Percentiles rank a stretch among this genome's conserved stretches.
Conservation (phyloP, 2,888 invertebrate genomes). For the Calliopum simillimum region DNA sequence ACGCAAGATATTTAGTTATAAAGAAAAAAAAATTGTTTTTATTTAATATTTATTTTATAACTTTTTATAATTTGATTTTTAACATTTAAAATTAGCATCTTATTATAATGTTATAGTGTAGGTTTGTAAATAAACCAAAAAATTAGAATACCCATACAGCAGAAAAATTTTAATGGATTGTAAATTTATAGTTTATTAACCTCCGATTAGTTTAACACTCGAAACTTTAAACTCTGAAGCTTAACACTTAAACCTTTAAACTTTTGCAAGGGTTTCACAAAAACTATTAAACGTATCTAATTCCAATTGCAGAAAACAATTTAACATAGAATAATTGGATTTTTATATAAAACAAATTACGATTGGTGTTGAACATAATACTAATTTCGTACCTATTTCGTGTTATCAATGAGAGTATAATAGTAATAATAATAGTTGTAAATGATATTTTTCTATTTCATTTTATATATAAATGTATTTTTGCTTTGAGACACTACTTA, state of each 20-base stretch:
- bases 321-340: too few species aligned
- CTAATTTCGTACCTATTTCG: too few species aligned
- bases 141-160: background rate
- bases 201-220: too few species aligned
- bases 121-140: background rate
- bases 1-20: too few species aligned
- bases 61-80: slow-evolving; percentile 15
- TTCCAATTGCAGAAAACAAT: too few species aligned
- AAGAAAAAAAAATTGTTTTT: background rate
- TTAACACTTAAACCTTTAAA: too few species aligned
- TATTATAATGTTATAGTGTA: slow-evolving; percentile 7
- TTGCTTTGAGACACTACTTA: background rate
- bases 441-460: slow-evolving; percentile 14
- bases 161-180: background rate
- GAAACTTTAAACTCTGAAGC: too few species aligned
- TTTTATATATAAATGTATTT: slow-evolving; percentile 5
- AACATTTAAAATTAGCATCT: slow-evolving; percentile 4
- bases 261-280: too few species aligned
- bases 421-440: slow-evolving; percentile 5
- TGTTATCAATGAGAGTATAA: background rate
- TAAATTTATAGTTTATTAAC: background rate
- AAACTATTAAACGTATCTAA: too few species aligned
- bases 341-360: too few species aligned
- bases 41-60: slow-evolving; percentile 16
- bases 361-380: too few species aligned